A percentile compares a stretch with the other conserved stretches of the same genome.
phyloP scores from a whole-genome alignment of 2,888 invertebrate genomes.

The Achlya flavicornis region DNA sequence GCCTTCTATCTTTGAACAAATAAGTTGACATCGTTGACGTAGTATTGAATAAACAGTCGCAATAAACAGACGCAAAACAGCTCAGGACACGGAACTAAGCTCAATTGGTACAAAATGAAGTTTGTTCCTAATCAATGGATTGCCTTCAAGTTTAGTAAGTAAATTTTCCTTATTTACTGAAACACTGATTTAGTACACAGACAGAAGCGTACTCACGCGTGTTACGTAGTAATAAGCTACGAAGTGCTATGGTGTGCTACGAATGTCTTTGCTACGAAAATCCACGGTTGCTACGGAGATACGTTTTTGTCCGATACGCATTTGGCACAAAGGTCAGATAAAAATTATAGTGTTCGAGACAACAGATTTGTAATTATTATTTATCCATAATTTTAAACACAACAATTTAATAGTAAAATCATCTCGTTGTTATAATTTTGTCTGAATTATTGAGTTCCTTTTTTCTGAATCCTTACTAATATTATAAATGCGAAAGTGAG shows the following conservation, averaged over 20 bases:
- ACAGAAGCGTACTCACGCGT: background rate
- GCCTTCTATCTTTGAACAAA: too few relatives aligned
- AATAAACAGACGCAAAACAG: background rate
- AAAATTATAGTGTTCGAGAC: too few relatives aligned
- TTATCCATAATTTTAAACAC: too few relatives aligned
- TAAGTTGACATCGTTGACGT: background rate
- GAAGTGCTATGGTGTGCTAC: background rate
- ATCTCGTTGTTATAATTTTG: too few relatives aligned
- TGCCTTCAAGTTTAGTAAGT: slow-evolving; percentile 5
- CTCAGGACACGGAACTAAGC: background rate
- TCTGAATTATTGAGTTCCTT: too few relatives aligned
- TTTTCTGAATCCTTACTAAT: too few relatives aligned
- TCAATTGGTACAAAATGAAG: slow-evolving; percentile 1
- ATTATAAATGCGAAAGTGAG: too few relatives aligned
- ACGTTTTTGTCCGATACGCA: too few relatives aligned
- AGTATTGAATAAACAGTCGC: background rate
- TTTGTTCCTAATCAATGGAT: background rate
- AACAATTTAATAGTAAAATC: too few relatives aligned
- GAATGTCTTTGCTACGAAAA: background rate
- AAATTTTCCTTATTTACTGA: slow-evolving; percentile 4
- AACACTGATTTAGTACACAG: background rate
- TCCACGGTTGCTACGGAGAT: too few relatives aligned
- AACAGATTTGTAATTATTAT: too few relatives aligned
- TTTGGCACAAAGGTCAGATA: too few relatives aligned
- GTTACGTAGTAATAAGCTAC: background rate